Evolutionary conservation across 2,888 invertebrate genomes (phyloP), one percentile per base, ranked within the genome.

Genomic region (Plebejus argus): DNA sequence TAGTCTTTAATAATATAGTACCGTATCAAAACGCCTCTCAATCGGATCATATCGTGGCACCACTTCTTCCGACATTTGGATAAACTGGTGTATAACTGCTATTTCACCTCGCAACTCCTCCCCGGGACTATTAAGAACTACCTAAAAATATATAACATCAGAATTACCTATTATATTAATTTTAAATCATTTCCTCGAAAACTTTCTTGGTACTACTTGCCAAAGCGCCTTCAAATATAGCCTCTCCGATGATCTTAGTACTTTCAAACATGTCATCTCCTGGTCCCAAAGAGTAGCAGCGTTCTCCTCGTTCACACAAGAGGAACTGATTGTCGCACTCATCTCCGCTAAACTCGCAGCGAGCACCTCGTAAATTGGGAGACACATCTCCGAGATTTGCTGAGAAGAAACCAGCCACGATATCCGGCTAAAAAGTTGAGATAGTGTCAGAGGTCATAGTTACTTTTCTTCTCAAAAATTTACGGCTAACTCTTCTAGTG

Each of bases 231-330:
- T 94, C 88, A 83, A 92, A 96, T 78, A 98, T 95, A 77, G 95
- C 95, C 12, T 94, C 90, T 0, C 96, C 98, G 79, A 98, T 97
- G 76, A 98, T 97, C 85, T 93, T 94, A 0, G 97, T 97, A 86
- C 98, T 98, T 81, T 98, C 97, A 83, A 96, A 96, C 97, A 98
- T 98, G 84, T 98, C 96, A 1, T 92, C 94, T 0, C 98, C 98
- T 0, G 98, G 98, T 0, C 98, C 98, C 20, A 94, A 93, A 0
- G 98, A 96, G 81, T 96, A 95, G 88, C 98, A 98, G 78, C 95
- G 90, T 83, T 95, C 89, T 84, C 95, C 80, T 1, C 94, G 87
- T 78, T 88, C 85, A 84, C 97, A 97, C 6, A 96, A 91, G 76
- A 95, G 94, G 78, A 96, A 96, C 77, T 95, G 94, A 78, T 95